Evolutionary conservation across 2,888 invertebrate genomes (phyloP), one percentile per base, ranked within the genome.

Genomic region (Harmothoe impar): DNA sequence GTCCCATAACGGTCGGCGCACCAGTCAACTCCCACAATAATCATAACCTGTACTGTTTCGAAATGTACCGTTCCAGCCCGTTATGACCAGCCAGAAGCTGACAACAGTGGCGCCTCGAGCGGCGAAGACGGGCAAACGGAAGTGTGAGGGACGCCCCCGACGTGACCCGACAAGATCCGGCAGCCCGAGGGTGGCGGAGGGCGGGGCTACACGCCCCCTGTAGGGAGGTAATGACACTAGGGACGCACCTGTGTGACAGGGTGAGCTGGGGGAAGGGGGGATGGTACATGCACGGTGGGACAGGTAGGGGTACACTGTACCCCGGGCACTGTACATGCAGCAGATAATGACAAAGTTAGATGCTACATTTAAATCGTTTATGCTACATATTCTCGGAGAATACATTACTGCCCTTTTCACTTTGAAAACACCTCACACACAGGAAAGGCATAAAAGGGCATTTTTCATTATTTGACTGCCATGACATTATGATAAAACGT

Each of bases 131-230:
- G 31, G 29, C 84, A 78, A 25, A 23, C 86, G 86, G 86, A 86
- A 86, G 56, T 56, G 15, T 17, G 86, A 86, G 86, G 86, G 52
- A 54, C 86, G 86, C 52, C 86, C 86, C 31, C 56, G 86, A 86
- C 86, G 0, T 29, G 86, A 25, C 86, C 86, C 86, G 56, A 54
- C 86, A 29, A 54, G 86, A 86, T 86, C 86, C 86, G 54, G 17
- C 86, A 52, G 86, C 15, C 23, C 15, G 25, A 72, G 72, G 72
- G 72, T 25, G 29, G 72, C 5, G 72, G 72, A 62, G 62, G 72
- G 72, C 25, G 29, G 25, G 29, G 43, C 43, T 43, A 43, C 43
- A 43, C 43, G 43, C 43, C 43, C 43, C 43, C 43, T 43, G 43
- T 43, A 43, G 43, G 3, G 43, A 43, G 72, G 25, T 72, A 81